Base-by-base conservation (phyloP, 1,140 invertebrate species). In the Spodoptera frugiperda region DNA sequence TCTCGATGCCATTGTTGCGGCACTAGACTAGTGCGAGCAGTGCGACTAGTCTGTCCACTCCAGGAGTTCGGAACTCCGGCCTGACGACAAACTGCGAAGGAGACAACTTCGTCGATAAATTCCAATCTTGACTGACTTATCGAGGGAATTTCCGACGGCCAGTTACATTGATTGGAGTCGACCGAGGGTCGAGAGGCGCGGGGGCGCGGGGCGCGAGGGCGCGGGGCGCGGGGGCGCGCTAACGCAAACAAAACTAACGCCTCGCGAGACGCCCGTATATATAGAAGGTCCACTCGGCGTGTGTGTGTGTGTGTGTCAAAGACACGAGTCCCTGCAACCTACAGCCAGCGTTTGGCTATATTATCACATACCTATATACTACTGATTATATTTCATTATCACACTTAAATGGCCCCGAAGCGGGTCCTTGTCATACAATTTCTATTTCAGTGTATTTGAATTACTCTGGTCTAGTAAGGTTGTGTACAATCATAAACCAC, bases 151-250 rank as follows among this genome's bases (percentile, higher is more conserved):
- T 54, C 67, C 25, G 67, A 70, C 49, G 67, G 49, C 49, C 15
- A 53, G 67, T 70, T 70, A 70, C 67, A 53, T 53, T 70, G 67
- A 70, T 70, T 70, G 49, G 67, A 17, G 25, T 10, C 61, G 67
- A 44, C 25, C 15, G 25, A 30, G 67, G 46, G 19, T 12, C 17
- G 15, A 5, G 53, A 9, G 55, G 55, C 21, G 25, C 48, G 8
- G 14, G 55, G 55, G 12, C 14, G 17, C 8, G 3, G 61, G 15
- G 48, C 12, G 12, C 14, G 21, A 11, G 19, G 14, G 25, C 8
- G 44, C 19, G 49, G 65, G 48, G 65, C 2, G 33, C 33, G 9
- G 17, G 19, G 61, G 61, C 14, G 8, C 21, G 19, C 57, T 30
- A 33, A 15, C 57, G 65, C 48, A 68, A 53, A 65, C 61, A 65